Evolutionary conservation across 2,888 invertebrate species (phyloP), one percentile per base, ranked within the genome.

Genomic region (Cheilosia scutellata): DNA sequence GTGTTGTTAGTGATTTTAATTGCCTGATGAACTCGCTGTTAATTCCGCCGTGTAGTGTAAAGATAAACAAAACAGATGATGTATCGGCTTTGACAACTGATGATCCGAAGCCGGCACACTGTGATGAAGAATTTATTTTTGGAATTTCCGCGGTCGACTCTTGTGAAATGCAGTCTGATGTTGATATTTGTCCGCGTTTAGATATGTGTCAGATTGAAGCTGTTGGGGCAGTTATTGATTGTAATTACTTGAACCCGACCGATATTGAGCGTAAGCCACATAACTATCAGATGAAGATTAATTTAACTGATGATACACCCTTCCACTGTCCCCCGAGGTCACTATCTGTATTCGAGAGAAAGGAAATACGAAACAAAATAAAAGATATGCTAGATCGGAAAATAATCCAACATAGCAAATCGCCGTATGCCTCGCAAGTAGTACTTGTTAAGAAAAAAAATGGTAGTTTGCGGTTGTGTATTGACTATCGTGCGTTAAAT

Each of bases 391-490:
- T 87, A 29, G 58, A 66, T 9, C 20, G 82, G 13, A 68, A 68
- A 5, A 70, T 87, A 16, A 86, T 88, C 11, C 47, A 82, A 6
- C 68, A 42, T 7, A 87, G 80, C 27, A 44, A 20, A 20, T 20
- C 87, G 1, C 75, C 83, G 2, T 88, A 80, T 42, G 79, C 86
- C 7, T 86, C 82, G 5, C 71, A 82, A 9, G 20, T 20, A 20
- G 20, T 20, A 20, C 20, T 20, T 20, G 20, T 20, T 2, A 80
- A 80, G 31, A 79, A 84, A 51, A 71, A 75, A 63, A 58, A 60
- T 25, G 78, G 74, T 25, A 58, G 57, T 0, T 40, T 66, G 5
- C 75, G 51, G 25, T 62, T 80, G 27, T 78, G 49, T 20, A 70
- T 70, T 9, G 78, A 79, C 25, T 75, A 58, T 42, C 65, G 76